Conservation (phyloP, 2,888 invertebrate genomes). For the Tubulanus polymorphus region DNA sequence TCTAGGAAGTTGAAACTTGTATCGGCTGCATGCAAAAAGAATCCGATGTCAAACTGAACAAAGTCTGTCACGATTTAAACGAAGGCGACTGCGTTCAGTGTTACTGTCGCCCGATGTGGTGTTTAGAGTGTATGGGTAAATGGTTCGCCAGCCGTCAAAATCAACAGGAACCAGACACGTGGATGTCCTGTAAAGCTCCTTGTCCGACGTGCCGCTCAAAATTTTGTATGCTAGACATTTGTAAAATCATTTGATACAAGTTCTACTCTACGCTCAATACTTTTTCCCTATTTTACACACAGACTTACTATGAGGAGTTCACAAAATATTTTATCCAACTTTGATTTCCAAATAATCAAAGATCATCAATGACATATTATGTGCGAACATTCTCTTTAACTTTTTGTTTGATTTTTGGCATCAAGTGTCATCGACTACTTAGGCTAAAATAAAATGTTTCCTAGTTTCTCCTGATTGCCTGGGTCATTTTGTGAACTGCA, state of each 20-base stretch:
- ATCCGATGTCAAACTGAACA: slow-evolving; percentile 75
- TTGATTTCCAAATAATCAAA: too few species aligned
- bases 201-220: slow-evolving; percentile 82
- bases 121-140: slow-evolving; percentile 63
- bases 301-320: too few species aligned
- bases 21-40: slow-evolving; percentile 81
- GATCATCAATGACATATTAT: too few species aligned
- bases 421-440: too few species aligned
- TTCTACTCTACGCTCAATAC: too few species aligned
- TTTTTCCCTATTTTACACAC: too few species aligned
- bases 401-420: too few species aligned
- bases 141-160: slow-evolving; percentile 79
- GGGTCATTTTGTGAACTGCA: too few species aligned
- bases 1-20: slow-evolving; percentile 73
- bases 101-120: slow-evolving; percentile 85
- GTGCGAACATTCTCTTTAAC: too few species aligned
- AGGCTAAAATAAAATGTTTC: too few species aligned
- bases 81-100: slow-evolving; percentile 60
- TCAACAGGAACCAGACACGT: slow-evolving; percentile 65
- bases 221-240: slow-evolving; percentile 83
- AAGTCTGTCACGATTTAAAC: slow-evolving; percentile 59
- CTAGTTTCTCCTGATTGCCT: too few species aligned
- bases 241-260: slow-evolving; percentile 58
- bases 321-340: too few species aligned
- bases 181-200: slow-evolving; percentile 78